Base-by-base conservation (phyloP, 2,797 vertebrate species). In the Coracias cyanogaster region DNA sequence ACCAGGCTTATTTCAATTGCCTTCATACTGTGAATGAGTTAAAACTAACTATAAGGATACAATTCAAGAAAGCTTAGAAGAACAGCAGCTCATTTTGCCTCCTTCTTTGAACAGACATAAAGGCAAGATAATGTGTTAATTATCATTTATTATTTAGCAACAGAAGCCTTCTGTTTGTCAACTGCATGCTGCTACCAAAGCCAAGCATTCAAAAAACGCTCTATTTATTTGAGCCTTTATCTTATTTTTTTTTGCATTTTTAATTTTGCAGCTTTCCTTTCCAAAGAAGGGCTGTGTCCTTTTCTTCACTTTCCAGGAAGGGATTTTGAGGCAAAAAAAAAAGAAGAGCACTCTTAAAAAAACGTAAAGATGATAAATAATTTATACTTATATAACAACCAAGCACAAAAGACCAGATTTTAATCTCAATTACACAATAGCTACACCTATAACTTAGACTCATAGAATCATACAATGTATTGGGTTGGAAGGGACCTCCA, bases 131-230 rank as follows among this genome's bases (percentile, higher is more conserved):
- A 95, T 94, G 93, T 90, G 95, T 81, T 95, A 97, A 96, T 96
- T 97, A 96, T 92, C 92, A 90, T 96, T 90, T 91, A 96, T 95
- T 97, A 97, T 96, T 96, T 96, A 96, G 95, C 93, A 96, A 96
- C 93, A 95, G 94, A 96, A 96, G 91, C 90, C 90, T 96, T 95
- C 95, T 97, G 94, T 96, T 96, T 96, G 94, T 96, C 93, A 94
- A 96, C 91, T 73, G 73, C 81, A 89, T 4, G 25, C 91, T 94
- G 94, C 58, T 86, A 95, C 77, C 60, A 79, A 88, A 93, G 94
- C 41, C 90, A 96, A 95, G 82, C 78, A 94, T 89, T 95, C 70
- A 0, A 94, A 91, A 93, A 70, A 91, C 19, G 31, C 70, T 93
- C 46, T 26, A 73, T 81, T 95, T 73, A 70, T 80, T 79, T 54